phyloP scores from a whole-genome alignment of 2,113 vertebrate species.

The Calidris pygmaea region DNA sequence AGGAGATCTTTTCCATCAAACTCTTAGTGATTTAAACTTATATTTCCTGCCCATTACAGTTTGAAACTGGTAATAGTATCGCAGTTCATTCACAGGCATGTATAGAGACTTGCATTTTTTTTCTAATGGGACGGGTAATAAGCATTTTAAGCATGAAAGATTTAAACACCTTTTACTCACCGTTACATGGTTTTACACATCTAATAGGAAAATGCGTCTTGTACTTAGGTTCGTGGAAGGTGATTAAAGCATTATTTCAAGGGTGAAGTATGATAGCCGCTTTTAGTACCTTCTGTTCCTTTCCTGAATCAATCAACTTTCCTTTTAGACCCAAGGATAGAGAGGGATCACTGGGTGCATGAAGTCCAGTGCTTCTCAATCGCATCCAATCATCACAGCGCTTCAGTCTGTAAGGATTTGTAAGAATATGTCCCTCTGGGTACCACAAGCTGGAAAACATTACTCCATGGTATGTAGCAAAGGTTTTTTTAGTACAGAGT shows the following conservation, averaged over 20 bases:
- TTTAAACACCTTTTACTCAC: neutral
- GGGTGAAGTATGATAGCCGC: neutral
- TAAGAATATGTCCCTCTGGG: neutral
- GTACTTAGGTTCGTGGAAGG: neutral
- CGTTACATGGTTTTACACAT: neutral
- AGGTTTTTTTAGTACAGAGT: neutral
- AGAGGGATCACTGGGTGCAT: neutral
- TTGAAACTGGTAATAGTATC: neutral
- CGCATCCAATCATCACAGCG: neutral
- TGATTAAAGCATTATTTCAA: neutral
- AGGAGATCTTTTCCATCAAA: slow-evolving; percentile 12
- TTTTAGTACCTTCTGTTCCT: neutral
- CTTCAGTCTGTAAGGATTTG: neutral
- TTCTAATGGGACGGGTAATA: neutral
- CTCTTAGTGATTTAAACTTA: neutral
- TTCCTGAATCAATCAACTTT: neutral
- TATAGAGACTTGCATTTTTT: neutral
- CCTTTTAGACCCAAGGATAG: neutral
- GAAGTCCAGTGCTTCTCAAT: neutral
- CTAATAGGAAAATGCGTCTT: neutral
- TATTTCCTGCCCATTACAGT: neutral
- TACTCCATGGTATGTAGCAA: neutral
- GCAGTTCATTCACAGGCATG: neutral
- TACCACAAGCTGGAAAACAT: neutral
- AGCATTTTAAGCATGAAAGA: neutral